Conservation (phyloP, 2,113 vertebrate genomes). For the Furnarius figulus region DNA sequence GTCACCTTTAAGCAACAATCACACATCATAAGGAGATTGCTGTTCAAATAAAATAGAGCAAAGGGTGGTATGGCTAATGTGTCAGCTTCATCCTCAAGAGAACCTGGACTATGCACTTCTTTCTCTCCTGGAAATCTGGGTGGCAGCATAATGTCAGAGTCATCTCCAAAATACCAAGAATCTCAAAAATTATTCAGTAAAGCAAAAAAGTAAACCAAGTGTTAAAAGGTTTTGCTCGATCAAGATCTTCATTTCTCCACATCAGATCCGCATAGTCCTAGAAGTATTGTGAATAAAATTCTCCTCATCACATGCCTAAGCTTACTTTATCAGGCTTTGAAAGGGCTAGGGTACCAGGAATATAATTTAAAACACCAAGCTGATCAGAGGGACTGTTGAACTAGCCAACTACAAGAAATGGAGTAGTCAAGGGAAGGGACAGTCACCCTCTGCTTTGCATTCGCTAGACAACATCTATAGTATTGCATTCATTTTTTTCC, state of each 20-base stretch:
- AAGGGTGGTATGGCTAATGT: background rate
- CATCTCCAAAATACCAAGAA: background rate
- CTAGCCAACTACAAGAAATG: background rate
- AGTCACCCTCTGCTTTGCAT: background rate
- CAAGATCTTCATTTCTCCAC: background rate
- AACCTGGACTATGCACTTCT: accelerated
- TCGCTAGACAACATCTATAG: background rate
- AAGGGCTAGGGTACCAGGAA: background rate
- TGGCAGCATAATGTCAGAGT: background rate
- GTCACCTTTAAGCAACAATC: background rate
- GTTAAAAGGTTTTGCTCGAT: background rate
- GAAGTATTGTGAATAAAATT: background rate
- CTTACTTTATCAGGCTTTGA: background rate
- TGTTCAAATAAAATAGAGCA: background rate
- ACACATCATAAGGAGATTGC: background rate
- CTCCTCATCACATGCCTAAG: background rate
- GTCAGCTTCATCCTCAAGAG: background rate
- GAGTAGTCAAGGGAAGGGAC: background rate
- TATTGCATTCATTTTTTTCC: background rate
- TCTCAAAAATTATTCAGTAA: background rate
- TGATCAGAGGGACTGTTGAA: background rate
- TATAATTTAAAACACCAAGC: background rate
- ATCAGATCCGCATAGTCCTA: background rate
- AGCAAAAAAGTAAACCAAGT: background rate
- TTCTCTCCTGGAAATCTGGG: background rate